Evolutionary conservation across 2,797 vertebrate genomes (phyloP).

Genomic region (Thunnus albacares): DNA sequence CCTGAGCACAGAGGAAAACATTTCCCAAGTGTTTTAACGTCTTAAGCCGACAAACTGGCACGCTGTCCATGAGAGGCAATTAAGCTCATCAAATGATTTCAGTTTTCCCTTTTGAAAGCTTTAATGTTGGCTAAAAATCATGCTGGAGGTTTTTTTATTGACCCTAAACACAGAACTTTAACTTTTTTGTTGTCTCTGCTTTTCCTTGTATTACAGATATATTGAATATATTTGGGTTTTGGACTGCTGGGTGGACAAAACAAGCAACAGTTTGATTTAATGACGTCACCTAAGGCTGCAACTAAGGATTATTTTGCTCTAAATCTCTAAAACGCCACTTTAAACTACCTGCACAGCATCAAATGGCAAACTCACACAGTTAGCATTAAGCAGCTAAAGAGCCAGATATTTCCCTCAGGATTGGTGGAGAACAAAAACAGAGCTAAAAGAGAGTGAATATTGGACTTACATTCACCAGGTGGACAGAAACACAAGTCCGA

Average conservation of each 20-base stretch:
- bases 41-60: slow-evolving; percentile 21
- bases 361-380: neutral
- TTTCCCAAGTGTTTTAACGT: slow-evolving; percentile 27
- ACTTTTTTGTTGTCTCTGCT: neutral
- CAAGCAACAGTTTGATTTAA: too few species aligned
- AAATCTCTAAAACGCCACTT: too few species aligned
- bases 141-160: too few species aligned
- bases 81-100: neutral
- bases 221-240: too few species aligned
- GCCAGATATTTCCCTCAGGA: neutral
- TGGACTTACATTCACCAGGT: neutral
- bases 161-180: neutral
- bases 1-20: slow-evolving; percentile 20
- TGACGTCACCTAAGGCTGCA: too few species aligned
- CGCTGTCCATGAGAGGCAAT: neutral
- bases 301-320: neutral
- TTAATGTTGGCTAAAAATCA: neutral
- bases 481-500: neutral
- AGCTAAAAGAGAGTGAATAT: neutral
- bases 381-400: neutral
- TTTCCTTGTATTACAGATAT: too few species aligned
- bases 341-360: neutral
- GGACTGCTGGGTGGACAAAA: too few species aligned
- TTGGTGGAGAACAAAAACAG: neutral
- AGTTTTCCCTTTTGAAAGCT: neutral